Conservation (phyloP, 1,140 invertebrate genomes). For the Drosophila simulans region DNA sequence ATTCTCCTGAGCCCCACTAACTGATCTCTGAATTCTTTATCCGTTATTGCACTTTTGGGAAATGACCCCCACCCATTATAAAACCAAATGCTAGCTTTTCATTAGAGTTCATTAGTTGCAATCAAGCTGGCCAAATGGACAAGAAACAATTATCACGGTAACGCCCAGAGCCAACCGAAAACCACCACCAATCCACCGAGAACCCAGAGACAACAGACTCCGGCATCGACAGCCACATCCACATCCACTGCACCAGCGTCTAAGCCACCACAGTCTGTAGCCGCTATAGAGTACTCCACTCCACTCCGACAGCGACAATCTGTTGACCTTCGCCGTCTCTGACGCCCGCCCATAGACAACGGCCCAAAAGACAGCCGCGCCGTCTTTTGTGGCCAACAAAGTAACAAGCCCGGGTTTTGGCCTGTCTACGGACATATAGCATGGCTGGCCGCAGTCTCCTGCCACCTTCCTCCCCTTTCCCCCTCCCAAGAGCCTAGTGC, state of each 20-base stretch:
- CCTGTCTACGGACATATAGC: conserved; percentile 25
- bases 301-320: conserved; percentile 67
- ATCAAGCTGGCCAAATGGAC: conserved; percentile 76
- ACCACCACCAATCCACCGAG: conserved; percentile 35
- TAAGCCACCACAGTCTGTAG: not conserved
- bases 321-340: conserved; percentile 80
- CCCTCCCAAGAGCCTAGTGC: conserved; percentile 11
- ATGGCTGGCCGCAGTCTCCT: conserved; percentile 42
- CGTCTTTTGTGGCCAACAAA: conserved; percentile 50
- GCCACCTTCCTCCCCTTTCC: conserved; percentile 9
- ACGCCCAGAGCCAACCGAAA: conserved; percentile 57
- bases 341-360: conserved; percentile 74
- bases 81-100: conserved; percentile 60
- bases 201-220: conserved; percentile 21
- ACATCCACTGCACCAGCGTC: not conserved
- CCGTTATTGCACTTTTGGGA: not conserved
- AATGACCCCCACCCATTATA: conserved; percentile 3
- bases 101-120: conserved; percentile 80
- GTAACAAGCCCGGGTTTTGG: conserved; percentile 46
- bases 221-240: conserved; percentile 22
- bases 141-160: conserved; percentile 80
- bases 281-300: conserved; percentile 18
- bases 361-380: conserved; percentile 23
- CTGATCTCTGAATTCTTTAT: conserved; percentile 20
- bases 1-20: not conserved